A percentile compares a stretch with the other conserved stretches of the same genome.
phyloP scores from a whole-genome alignment of 2,888 invertebrate species.

The Helobdella robusta region DNA sequence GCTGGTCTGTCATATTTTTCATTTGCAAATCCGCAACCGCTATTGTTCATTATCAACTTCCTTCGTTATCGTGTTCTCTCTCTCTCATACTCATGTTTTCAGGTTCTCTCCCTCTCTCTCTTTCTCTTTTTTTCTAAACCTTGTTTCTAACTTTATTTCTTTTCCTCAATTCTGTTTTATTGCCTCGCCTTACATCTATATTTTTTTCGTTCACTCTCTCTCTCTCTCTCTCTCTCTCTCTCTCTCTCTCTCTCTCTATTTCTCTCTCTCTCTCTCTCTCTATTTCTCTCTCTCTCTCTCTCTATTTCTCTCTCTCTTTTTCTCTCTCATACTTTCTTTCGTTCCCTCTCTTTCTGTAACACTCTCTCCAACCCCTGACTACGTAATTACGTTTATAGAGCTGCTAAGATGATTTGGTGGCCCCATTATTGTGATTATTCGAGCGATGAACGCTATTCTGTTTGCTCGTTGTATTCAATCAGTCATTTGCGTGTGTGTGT shows the following conservation, averaged over 20 bases:
- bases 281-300: slow-evolving; percentile 13
- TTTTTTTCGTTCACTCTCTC: background rate
- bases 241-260: background rate
- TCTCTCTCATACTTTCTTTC: slow-evolving; percentile 25
- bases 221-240: slow-evolving; percentile 3
- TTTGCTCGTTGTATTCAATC: background rate
- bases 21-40: too few relatives aligned
- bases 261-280: slow-evolving; percentile 3
- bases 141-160: too few relatives aligned
- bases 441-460: too few relatives aligned
- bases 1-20: too few relatives aligned
- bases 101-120: slow-evolving; percentile 13
- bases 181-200: too few relatives aligned
- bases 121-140: slow-evolving; percentile 17
- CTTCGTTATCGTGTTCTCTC: too few relatives aligned
- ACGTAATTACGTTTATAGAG: background rate
- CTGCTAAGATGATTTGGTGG: background rate
- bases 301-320: slow-evolving; percentile 12
- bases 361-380: background rate
- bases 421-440: too few relatives aligned
- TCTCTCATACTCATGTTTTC: slow-evolving; percentile 8
- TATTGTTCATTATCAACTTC: too few relatives aligned
- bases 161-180: too few relatives aligned
- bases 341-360: slow-evolving; percentile 16
- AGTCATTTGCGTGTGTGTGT: background rate